phyloP scores from a whole-genome alignment of 1,140 invertebrate genomes.

The Eumeta japonica region DNA sequence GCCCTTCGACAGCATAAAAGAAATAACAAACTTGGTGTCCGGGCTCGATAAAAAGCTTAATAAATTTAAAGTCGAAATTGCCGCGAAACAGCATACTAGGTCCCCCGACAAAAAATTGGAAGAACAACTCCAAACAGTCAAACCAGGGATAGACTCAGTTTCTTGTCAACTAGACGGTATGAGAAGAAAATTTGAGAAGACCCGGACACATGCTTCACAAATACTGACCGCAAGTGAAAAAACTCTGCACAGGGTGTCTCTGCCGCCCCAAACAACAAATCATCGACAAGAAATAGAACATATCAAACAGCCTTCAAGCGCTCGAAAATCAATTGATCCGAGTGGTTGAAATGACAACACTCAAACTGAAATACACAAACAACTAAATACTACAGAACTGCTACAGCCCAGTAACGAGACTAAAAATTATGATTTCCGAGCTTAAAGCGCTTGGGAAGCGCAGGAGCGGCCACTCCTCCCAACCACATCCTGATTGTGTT shows the following conservation, averaged over 20 bases:
- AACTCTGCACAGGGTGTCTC: too few species aligned
- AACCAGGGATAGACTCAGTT: not conserved
- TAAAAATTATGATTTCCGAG: too few species aligned
- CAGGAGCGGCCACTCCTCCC: too few species aligned
- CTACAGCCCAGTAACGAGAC: too few species aligned
- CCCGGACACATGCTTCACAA: too few species aligned
- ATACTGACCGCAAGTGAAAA: not conserved
- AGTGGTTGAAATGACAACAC: not conserved
- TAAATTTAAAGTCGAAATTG: not conserved
- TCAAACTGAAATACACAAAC: not conserved
- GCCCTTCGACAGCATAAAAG: not conserved
- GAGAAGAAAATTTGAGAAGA: too few species aligned
- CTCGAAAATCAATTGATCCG: too few species aligned
- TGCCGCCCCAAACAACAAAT: too few species aligned
- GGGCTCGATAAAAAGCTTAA: not conserved
- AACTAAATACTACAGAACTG: not conserved
- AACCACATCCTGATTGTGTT: slow-evolving; percentile 13
- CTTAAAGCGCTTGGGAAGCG: too few species aligned
- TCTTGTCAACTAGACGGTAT: not conserved
- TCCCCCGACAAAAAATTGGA: not conserved
- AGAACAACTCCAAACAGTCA: not conserved
- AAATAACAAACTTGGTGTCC: not conserved
- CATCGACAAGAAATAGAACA: too few species aligned
- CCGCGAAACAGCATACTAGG: not conserved
- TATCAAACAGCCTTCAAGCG: too few species aligned